Evolutionary conservation across 1,140 invertebrate genomes (phyloP).

Genomic region (Philaenus spumarius): DNA sequence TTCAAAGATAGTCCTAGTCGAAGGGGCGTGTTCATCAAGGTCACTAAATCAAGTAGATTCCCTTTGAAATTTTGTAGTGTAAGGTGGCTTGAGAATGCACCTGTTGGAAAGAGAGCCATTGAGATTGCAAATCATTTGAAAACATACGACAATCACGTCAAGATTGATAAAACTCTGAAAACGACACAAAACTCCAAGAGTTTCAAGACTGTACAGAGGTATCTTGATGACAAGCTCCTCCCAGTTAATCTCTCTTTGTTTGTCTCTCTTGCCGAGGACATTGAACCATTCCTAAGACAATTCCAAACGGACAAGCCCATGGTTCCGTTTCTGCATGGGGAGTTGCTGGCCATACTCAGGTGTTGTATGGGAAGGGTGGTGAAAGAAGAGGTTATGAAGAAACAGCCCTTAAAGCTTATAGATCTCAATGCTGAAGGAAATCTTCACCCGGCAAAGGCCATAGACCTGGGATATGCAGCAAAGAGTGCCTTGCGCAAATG

Average conservation of each 20-base stretch:
- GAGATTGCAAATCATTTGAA: constrained; percentile 7
- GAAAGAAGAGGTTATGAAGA: neutral
- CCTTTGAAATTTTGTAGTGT: constrained; percentile 21
- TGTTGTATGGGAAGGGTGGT: neutral
- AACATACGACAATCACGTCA: constrained; percentile 8
- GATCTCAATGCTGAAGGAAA: neutral
- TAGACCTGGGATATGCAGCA: neutral
- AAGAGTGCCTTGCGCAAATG: neutral
- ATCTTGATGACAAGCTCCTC: constrained; percentile 17
- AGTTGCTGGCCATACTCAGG: too few relatives aligned
- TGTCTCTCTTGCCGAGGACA: constrained; percentile 18
- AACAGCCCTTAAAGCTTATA: neutral
- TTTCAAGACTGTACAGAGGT: constrained; percentile 18
- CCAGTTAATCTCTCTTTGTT: constrained; percentile 24
- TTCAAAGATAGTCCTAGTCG: neutral
- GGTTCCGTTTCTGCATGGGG: constrained; percentile 19
- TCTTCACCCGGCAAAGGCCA: neutral
- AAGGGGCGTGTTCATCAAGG: neutral
- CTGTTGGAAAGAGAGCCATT: constrained; percentile 11
- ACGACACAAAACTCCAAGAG: constrained; percentile 11
- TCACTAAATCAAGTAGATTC: constrained; percentile 14
- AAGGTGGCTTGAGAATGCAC: constrained; percentile 21
- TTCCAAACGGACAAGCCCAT: constrained; percentile 24
- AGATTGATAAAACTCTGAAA: constrained; percentile 18
- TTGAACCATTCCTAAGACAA: constrained; percentile 24